Conservation (phyloP, 2,797 vertebrate genomes). For the Arrhamphus sclerolepis region DNA sequence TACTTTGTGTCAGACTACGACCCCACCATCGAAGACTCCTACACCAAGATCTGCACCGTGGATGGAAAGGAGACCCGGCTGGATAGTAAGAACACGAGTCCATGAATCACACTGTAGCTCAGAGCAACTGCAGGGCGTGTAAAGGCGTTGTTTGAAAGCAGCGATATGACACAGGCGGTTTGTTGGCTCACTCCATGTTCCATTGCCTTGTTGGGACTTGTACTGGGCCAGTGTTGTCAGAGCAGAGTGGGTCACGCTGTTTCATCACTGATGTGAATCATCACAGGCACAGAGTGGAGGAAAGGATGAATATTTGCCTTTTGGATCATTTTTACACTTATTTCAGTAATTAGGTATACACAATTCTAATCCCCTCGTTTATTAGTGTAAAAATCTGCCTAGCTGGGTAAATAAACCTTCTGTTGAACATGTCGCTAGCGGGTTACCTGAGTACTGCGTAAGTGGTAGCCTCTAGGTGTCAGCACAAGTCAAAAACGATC, state of each 20-base stretch:
- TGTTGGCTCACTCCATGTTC: slow-evolving; percentile 50
- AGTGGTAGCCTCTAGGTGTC: too few species aligned
- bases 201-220: slow-evolving; percentile 71
- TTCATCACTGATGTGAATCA: slow-evolving; percentile 40
- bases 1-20: slow-evolving; percentile 95
- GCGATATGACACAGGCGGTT: slow-evolving; percentile 30
- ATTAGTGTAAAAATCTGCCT: too few species aligned
- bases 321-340: too few species aligned
- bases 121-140: slow-evolving; percentile 18
- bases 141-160: slow-evolving; percentile 13
- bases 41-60: slow-evolving; percentile 89
- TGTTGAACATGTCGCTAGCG: too few species aligned
- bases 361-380: too few species aligned
- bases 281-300: slow-evolving; percentile 1
- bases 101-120: slow-evolving; percentile 5
- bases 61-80: slow-evolving; percentile 86
- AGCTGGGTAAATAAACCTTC: too few species aligned
- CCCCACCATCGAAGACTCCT: slow-evolving; percentile 93
- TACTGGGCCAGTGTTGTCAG: slow-evolving; percentile 25
- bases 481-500: too few species aligned
- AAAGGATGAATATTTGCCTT: too few species aligned
- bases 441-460: too few species aligned
- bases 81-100: slow-evolving; percentile 83
- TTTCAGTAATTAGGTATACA: too few species aligned
- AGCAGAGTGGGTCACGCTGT: slow-evolving; percentile 20